Evolutionary conservation across 2,113 vertebrate species (phyloP), one percentile per base, ranked within the genome.

Genomic region (Tympanuchus pallidicinctus): DNA sequence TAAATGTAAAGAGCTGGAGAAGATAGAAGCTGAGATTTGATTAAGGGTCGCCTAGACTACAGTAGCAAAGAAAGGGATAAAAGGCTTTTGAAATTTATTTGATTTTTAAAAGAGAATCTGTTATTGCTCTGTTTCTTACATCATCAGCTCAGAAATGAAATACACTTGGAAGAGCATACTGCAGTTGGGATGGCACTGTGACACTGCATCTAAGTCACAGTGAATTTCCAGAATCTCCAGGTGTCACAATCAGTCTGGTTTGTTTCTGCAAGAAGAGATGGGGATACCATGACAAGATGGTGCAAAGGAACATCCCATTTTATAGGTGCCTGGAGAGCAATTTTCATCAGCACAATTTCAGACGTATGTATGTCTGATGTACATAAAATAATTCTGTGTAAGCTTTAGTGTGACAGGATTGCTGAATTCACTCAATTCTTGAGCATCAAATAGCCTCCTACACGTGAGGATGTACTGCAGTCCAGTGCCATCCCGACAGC

Each of bases 31-130:
- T 77, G 45, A 75, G 27, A 76, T 79, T 75, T 87, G 91, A 95
- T 92, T 87, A 90, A 89, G 79, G 38, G 74, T 87, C 9, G 6
- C 82, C 66, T 73, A 87, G 75, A 80, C 75, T 89, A 36, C 54
- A 66, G 7, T 79, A 34, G 79, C 64, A 87, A 90, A 76, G 78
- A 69, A 86, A 28, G 52, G 5, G 50, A 91, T 79, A 38, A 83
- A 91, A 88, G 73, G 24, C 67, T 73, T 93, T 73, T 79, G 74
- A 89, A 87, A 91, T 28, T 82, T 42, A 78, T 89, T 86, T 94
- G 60, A 63, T 67, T 89, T 94, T 85, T 87, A 11, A 82, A 78
- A 74, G 52, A 72, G 34, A 63, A 70, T 89, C 70, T 84, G 18
- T 84, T 92, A 61, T 54, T 86, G 32, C 40, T 83, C 9, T 78